Conservation (phyloP, 2,888 invertebrate species). For the Sericinus montela region DNA sequence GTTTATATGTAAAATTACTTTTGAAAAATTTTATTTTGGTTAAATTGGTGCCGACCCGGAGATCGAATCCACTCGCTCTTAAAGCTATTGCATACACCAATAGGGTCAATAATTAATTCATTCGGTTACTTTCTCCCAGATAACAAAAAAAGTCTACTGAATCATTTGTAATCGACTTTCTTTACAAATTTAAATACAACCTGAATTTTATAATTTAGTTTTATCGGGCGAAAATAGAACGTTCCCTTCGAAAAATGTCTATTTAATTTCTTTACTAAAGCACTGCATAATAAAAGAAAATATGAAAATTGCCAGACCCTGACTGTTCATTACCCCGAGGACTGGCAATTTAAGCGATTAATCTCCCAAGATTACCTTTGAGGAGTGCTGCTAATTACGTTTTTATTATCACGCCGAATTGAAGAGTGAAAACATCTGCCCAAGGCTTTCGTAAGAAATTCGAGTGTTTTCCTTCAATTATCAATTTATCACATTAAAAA, state of each 20-base stretch:
- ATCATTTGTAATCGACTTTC: too few species aligned
- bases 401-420: slow-evolving; percentile 27
- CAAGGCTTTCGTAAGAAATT: slow-evolving; percentile 2
- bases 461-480: slow-evolving; percentile 15
- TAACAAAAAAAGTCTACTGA: too few species aligned
- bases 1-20: too few species aligned
- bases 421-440: slow-evolving; percentile 16
- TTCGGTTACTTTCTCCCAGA: too few species aligned
- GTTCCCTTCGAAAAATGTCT: background rate
- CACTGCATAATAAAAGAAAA: slow-evolving; percentile 12
- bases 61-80: too few species aligned
- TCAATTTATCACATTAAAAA: slow-evolving; percentile 1
- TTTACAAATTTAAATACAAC: too few species aligned
- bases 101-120: too few species aligned
- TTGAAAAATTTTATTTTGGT: too few species aligned
- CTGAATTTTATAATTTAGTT: too few species aligned
- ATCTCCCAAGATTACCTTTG: slow-evolving; percentile 36
- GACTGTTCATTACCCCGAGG: slow-evolving; percentile 26
- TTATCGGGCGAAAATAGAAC: too few species aligned
- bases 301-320: slow-evolving; percentile 16
- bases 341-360: slow-evolving; percentile 37
- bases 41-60: too few species aligned
- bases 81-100: too few species aligned
- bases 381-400: slow-evolving; percentile 34
- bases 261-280: background rate